Base-by-base conservation (phyloP, 2,797 vertebrate genomes). In the Serranus cabrilla region DNA sequence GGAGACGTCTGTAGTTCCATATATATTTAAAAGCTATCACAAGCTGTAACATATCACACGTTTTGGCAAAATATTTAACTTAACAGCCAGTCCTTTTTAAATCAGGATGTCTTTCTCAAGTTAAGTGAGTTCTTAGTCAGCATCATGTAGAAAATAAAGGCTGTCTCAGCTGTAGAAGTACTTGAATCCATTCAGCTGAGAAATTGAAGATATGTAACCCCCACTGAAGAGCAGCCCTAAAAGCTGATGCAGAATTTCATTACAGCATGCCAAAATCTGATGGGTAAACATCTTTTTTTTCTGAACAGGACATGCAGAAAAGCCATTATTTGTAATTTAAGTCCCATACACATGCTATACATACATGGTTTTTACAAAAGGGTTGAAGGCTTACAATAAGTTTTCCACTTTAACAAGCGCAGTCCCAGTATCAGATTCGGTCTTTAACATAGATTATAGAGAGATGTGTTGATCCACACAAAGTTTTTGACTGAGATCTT, bases 151-250 rank as follows among this genome's bases (percentile, higher is more conserved):
- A 52, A 59, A 43, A 62, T 23, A 27, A 23, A 57, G 9, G 11
- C 21, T 42, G 49, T 49, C 21, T 21, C 50, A 63, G 8, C 18
- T 18, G 39, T 52, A 11, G 25, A 43, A 14, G 31, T 21, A 17
- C 55, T 55, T 46, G 63, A 46, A 52, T 11, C n/a, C 52, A 47
- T 47, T 47, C 54, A 64, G 11, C 18, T 14, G 23, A 51, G 42
- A 74, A 74, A 69, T 18, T 34, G 11, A 46, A 55, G 34, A 60
- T 54, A 56, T 54, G 64, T 42, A 54, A 64, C 77, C 65, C 31
- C 13, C 21, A 27, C 4, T 49, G 49, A 43, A 59, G 20, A 66
- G 64, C 14, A 23, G 25, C 16, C 31, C 11, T 18, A n/a, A 54
- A 57, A 56, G 14, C 13, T 20, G 11, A 59, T 40, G 20, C 14